A percentile compares a stretch with the other conserved stretches of the same genome.
phyloP scores from a whole-genome alignment of 2,113 vertebrate genomes.

The Hydrochoerus hydrochaeris region DNA sequence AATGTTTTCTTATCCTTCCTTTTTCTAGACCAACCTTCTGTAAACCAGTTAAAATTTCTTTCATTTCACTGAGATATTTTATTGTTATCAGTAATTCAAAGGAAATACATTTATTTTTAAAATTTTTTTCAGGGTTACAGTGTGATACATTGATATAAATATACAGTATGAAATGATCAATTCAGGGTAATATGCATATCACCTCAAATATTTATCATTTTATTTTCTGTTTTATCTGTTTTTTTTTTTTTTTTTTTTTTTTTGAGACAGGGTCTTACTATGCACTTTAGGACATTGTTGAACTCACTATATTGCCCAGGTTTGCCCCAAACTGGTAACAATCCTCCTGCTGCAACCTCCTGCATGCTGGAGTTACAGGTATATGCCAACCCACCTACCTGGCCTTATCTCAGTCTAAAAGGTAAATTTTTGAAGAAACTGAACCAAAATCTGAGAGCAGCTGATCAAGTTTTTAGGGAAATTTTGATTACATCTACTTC shows the following conservation, averaged over 20 bases:
- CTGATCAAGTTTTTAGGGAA: neutral
- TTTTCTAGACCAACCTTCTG: neutral
- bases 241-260: neutral
- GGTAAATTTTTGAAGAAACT: neutral
- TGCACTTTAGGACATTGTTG: neutral
- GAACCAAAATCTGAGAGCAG: neutral
- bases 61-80: neutral
- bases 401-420: neutral
- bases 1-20: neutral
- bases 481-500: neutral
- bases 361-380: neutral
- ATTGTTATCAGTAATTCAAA: neutral
- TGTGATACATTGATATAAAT: neutral
- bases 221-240: neutral
- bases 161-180: neutral
- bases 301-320: neutral
- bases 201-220: neutral
- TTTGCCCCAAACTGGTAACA: neutral
- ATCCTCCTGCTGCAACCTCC: neutral
- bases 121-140: neutral
- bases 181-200: neutral
- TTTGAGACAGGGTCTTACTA: neutral
- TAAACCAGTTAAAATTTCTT: neutral
- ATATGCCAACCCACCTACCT: neutral
- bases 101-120: neutral